Conservation (phyloP, 2,797 vertebrate genomes). For the Squalus acanthias region DNA sequence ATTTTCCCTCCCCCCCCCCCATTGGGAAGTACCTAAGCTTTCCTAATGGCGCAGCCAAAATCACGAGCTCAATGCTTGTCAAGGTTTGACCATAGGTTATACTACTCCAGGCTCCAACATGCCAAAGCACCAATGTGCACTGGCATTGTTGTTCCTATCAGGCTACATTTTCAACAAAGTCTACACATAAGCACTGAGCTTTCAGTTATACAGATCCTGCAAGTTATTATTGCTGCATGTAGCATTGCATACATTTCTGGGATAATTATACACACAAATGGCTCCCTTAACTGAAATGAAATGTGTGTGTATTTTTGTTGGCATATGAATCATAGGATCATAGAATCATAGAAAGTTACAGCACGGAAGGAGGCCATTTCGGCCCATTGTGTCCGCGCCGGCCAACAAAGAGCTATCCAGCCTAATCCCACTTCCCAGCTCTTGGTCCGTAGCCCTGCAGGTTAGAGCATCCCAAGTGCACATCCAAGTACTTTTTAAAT, state of each 20-base stretch:
- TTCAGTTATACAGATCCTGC: neutral
- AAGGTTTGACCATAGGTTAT: too few species aligned
- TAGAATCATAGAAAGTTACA: too few species aligned
- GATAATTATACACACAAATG: neutral
- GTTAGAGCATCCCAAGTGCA: too few species aligned
- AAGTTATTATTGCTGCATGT: neutral
- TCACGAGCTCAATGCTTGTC: too few species aligned
- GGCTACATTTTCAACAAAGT: neutral
- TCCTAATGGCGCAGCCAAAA: neutral
- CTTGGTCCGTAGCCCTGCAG: too few species aligned
- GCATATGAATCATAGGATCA: neutral
- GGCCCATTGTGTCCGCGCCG: too few species aligned
- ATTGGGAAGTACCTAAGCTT: neutral
- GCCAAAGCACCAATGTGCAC: neutral
- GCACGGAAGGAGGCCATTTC: too few species aligned
- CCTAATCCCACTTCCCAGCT: too few species aligned
- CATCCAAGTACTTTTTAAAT: too few species aligned
- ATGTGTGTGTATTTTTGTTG: neutral
- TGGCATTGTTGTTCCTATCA: neutral
- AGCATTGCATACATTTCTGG: neutral
- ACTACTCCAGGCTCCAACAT: too few species aligned
- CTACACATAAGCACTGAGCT: neutral
- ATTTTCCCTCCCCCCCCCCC: neutral
- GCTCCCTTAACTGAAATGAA: neutral
- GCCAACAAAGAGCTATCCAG: too few species aligned